These are phyloP conservation scores for Globodera ellingtonae DNA, from an alignment of 1,140 invertebrate genomes.

Conservation along the genomic window DNA sequence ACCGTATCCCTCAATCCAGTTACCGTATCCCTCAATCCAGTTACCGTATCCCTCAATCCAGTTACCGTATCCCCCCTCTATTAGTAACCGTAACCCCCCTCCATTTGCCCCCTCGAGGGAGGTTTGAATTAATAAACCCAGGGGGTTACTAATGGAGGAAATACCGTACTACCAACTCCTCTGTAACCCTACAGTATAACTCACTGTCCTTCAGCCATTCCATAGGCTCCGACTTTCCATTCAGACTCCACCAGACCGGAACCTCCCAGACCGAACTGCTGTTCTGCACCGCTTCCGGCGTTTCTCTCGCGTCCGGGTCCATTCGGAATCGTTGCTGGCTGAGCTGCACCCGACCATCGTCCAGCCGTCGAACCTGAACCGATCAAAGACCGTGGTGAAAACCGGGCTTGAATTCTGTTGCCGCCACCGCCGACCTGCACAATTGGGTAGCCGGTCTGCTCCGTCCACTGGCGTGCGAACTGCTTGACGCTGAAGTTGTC, in stretches of 20 bases:
- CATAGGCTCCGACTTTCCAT: constrained; percentile 46
- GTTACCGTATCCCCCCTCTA: no score
- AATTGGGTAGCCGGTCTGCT: constrained; percentile 62
- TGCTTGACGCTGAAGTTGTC: constrained; percentile 57
- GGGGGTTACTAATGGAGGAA: no score
- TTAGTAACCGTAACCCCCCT: constrained; percentile 7
- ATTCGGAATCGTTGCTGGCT: constrained; percentile 61
- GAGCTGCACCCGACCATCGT: constrained; percentile 50
- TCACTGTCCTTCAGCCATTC: constrained; percentile 48
- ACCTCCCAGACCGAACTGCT: constrained; percentile 42
- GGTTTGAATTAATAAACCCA: no score
- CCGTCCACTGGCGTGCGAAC: constrained; percentile 54
- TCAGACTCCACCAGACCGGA: constrained; percentile 51
- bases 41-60: no score
- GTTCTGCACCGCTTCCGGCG: neutral
- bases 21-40: no score
- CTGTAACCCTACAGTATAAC: neutral
- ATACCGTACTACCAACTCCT: no score
- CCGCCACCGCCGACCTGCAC: constrained; percentile 2
- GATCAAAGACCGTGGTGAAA: no score
- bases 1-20: no score
- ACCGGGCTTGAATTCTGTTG: no score
- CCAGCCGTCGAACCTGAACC: constrained; percentile 52
- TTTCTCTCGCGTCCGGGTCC: constrained; percentile 34
- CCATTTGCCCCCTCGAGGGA: neutral